A percentile compares a stretch with the other conserved stretches of the same genome.
Evolutionary conservation across 2,113 vertebrate genomes (phyloP).

Genomic region (Sialia sialis): DNA sequence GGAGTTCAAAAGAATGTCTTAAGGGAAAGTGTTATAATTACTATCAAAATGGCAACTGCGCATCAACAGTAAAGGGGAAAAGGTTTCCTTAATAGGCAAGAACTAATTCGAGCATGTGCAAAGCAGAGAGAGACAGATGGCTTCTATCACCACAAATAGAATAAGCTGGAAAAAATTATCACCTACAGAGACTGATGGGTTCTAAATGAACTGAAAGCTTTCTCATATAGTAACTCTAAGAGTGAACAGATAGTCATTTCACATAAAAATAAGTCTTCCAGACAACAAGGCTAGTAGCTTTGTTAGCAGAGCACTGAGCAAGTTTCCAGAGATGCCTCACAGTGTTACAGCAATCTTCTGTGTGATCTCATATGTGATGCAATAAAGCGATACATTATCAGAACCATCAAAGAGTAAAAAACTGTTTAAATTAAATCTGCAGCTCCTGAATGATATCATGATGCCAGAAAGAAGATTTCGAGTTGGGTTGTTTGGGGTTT

Average conservation of each 20-base stretch:
- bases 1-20: neutral
- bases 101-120: neutral
- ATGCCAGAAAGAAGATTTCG: neutral
- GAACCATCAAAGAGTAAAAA: neutral
- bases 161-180: conserved; percentile 28
- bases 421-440: neutral
- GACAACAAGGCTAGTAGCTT: neutral
- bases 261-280: neutral
- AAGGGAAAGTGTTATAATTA: neutral
- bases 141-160: conserved; percentile 34
- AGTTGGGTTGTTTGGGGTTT: fast-evolving
- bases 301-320: neutral
- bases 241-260: neutral
- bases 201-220: neutral
- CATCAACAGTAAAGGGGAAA: neutral
- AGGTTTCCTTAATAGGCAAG: neutral
- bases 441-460: neutral
- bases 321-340: neutral
- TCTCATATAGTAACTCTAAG: neutral
- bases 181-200: neutral
- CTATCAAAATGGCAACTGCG: neutral
- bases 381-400: neutral
- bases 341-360: neutral
- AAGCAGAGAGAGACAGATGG: conserved; percentile 1
- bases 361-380: neutral